Conservation (phyloP, 2,797 vertebrate species). For the Cygnus olor region DNA sequence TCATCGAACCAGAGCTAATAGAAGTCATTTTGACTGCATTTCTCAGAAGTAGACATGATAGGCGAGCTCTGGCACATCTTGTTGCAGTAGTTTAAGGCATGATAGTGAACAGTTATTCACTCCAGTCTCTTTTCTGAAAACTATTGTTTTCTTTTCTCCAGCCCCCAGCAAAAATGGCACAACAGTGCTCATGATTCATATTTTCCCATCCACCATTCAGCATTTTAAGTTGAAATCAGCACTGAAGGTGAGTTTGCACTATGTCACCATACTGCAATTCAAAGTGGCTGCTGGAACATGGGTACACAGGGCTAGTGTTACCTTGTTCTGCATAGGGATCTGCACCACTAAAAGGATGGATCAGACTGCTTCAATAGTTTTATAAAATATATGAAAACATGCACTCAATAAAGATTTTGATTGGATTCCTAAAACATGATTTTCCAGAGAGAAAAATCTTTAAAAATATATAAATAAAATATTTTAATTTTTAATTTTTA, state of each 20-base stretch:
- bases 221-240: neutral
- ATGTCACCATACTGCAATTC: neutral
- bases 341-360: neutral
- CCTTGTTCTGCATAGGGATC: neutral
- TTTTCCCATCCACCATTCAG: neutral
- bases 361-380: neutral
- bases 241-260: neutral
- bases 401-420: neutral
- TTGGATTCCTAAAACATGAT: neutral
- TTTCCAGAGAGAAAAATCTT: neutral
- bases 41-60: neutral
- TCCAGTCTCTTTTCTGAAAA: neutral
- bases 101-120: neutral
- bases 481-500: neutral
- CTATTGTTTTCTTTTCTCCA: neutral
- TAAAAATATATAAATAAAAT: no score
- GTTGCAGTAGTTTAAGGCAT: neutral
- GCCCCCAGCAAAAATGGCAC: neutral
- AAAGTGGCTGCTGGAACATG: accelerated
- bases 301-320: neutral
- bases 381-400: neutral
- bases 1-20: neutral
- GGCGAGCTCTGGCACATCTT: neutral
- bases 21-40: neutral
- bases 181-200: neutral